These are phyloP conservation scores for Silurus glanis DNA, from an alignment of 2,113 vertebrate genomes.

Conservation along the genomic window DNA sequence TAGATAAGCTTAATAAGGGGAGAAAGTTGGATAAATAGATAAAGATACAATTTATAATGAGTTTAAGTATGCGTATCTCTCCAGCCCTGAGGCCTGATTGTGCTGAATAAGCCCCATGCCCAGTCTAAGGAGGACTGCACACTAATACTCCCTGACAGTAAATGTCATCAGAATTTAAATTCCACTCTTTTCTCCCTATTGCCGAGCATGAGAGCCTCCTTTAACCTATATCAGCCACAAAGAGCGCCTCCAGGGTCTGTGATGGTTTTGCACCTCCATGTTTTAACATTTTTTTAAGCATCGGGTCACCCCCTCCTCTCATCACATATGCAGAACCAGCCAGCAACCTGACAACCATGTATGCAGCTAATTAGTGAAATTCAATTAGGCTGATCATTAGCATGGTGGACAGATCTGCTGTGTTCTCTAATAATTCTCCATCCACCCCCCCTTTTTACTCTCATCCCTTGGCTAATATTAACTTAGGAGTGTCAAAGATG, in stretches of 20 bases:
- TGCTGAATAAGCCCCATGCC: slow-evolving; percentile 75
- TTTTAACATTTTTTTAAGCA: slow-evolving; percentile 61
- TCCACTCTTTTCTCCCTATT: slow-evolving; percentile 70
- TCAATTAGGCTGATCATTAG: slow-evolving; percentile 71
- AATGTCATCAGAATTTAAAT: slow-evolving; percentile 84
- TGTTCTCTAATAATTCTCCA: slow-evolving; percentile 58
- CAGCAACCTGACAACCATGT: slow-evolving; percentile 59
- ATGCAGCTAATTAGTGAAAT: slow-evolving; percentile 73
- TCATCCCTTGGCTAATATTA: slow-evolving; percentile 45
- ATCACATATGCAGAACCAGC: slow-evolving; percentile 60
- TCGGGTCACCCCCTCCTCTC: slow-evolving; percentile 63
- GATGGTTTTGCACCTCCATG: slow-evolving; percentile 66
- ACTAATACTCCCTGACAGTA: slow-evolving; percentile 79
- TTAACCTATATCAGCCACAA: slow-evolving; percentile 73
- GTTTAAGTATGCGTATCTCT: slow-evolving; percentile 56
- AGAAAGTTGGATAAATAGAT: not conserved
- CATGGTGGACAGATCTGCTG: slow-evolving; percentile 72
- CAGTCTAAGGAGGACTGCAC: slow-evolving; percentile 65
- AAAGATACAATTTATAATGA: not conserved
- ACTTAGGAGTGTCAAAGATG: slow-evolving; percentile 35
- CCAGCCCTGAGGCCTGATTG: slow-evolving; percentile 63
- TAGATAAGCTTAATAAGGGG: not conserved
- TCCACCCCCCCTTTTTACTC: not conserved
- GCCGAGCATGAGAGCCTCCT: slow-evolving; percentile 69
- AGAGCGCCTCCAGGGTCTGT: slow-evolving; percentile 59